Evolutionary conservation across 2,797 vertebrate genomes (phyloP).

Genomic region (Pempheris klunzingeri): DNA sequence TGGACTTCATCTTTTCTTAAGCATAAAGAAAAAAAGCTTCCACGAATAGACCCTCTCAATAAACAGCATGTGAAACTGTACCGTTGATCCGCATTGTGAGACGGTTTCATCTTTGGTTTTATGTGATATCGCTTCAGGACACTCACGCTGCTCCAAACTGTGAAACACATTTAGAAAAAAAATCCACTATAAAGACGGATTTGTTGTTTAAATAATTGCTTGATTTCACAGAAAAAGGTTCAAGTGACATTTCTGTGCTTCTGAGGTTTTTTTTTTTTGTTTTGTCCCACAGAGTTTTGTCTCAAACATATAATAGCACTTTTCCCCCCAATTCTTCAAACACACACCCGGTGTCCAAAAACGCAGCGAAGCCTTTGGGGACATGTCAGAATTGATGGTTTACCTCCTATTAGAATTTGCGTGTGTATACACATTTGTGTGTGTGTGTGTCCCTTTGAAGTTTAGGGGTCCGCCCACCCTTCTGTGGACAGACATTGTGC

Average conservation of each 20-base stretch:
- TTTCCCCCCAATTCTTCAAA: conserved; percentile 3
- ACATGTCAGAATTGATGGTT: conserved; percentile 55
- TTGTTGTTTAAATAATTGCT: not conserved
- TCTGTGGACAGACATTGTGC: conserved; percentile 71
- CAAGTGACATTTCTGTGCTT: not conserved
- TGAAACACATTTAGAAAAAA: conserved; percentile 3
- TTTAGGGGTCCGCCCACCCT: conserved; percentile 63
- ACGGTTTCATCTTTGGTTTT: not conserved
- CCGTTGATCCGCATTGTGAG: not conserved
- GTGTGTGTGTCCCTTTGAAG: conserved; percentile 69
- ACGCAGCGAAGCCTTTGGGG: conserved; percentile 42
- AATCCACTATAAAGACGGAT: not conserved
- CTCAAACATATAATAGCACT: not conserved
- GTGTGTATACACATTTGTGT: conserved; percentile 19
- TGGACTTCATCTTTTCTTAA: not conserved
- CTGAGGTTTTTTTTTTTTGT: not conserved
- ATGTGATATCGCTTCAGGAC: not conserved
- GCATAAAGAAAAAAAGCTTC: not conserved
- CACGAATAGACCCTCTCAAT: not conserved
- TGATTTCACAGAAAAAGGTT: not conserved
- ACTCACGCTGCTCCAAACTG: not conserved
- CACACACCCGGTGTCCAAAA: not conserved
- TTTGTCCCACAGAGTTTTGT: not conserved
- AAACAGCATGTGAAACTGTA: not conserved
- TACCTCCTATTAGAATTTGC: conserved; percentile 46